These are phyloP conservation scores for Ancistrus triradiatus DNA, from an alignment of 2,113 vertebrate genomes.

Conservation along the genomic window DNA sequence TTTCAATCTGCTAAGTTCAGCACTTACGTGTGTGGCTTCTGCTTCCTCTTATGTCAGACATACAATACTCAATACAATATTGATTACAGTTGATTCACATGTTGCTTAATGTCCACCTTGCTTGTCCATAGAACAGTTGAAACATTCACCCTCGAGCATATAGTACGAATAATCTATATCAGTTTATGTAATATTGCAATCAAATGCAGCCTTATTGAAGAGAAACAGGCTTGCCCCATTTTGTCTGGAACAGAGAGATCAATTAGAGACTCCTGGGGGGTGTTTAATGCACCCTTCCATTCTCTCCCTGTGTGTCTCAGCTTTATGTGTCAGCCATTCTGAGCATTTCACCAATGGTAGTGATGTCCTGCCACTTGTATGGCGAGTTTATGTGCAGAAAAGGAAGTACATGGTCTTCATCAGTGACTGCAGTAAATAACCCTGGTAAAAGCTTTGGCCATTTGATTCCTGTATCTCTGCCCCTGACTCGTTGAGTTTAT, in stretches of 20 bases:
- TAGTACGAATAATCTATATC: conserved; percentile 7
- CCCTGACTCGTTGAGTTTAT: too few species aligned
- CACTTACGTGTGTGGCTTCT: not conserved
- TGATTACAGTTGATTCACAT: too few species aligned
- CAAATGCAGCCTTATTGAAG: conserved; percentile 28
- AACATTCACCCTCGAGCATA: too few species aligned
- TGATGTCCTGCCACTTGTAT: conserved; percentile 69
- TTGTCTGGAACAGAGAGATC: conserved; percentile 36
- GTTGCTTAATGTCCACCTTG: too few species aligned
- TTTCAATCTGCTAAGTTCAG: conserved; percentile 10
- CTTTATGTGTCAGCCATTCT: conserved; percentile 2
- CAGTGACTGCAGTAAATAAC: not conserved
- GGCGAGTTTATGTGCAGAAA: conserved; percentile 51
- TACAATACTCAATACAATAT: too few species aligned
- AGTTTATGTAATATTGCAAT: conserved; percentile 25
- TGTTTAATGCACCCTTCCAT: conserved; percentile 24
- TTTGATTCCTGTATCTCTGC: too few species aligned
- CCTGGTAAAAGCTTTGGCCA: not conserved
- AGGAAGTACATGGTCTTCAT: conserved; percentile 15
- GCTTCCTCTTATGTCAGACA: too few species aligned
- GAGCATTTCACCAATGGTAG: conserved; percentile 54
- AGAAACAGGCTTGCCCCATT: conserved; percentile 11
- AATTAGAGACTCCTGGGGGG: conserved; percentile 31
- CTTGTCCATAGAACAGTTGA: too few species aligned
- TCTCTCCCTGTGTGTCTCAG: conserved; percentile 22